Evolutionary conservation across 2,797 vertebrate species (phyloP).

Genomic region (Pangasius macronema): DNA sequence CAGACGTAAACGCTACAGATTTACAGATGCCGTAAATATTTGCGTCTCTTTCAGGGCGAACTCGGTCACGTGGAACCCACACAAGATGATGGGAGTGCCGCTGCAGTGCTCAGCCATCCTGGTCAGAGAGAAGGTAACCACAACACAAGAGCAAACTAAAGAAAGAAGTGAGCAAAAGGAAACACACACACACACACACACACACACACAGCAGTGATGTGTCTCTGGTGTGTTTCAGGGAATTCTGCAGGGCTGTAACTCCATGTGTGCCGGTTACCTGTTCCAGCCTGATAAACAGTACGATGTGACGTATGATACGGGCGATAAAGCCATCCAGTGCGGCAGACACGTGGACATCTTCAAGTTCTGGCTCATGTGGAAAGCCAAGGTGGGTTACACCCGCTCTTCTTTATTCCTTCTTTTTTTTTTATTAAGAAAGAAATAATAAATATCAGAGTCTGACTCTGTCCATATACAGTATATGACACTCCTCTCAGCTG

Average conservation of each 20-base stretch:
- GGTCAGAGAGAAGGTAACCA: constrained; percentile 91
- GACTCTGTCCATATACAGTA: neutral
- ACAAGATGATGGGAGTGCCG: constrained; percentile 99
- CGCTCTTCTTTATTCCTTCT: neutral
- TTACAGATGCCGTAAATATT: neutral
- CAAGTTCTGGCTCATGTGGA: constrained; percentile 99
- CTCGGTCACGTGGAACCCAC: constrained; percentile 93
- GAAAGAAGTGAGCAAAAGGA: neutral
- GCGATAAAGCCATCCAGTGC: constrained; percentile 97
- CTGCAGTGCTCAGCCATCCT: constrained; percentile 97
- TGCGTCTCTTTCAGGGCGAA: constrained; percentile 77
- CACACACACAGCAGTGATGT: neutral
- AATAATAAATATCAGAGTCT: neutral
- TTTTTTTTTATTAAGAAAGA: neutral
- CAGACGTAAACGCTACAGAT: neutral
- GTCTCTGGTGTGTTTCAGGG: constrained; percentile 73
- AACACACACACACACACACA: too few relatives aligned
- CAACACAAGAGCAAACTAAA: neutral
- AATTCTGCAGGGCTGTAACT: constrained; percentile 93
- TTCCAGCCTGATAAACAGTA: constrained; percentile 99
- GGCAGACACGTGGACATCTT: constrained; percentile 98
- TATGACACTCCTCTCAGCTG: neutral
- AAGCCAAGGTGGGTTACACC: constrained; percentile 82
- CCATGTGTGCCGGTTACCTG: constrained; percentile 97
- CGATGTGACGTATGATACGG: constrained; percentile 94